phyloP scores from a whole-genome alignment of 2,797 vertebrate species.

The Alauda arvensis region DNA sequence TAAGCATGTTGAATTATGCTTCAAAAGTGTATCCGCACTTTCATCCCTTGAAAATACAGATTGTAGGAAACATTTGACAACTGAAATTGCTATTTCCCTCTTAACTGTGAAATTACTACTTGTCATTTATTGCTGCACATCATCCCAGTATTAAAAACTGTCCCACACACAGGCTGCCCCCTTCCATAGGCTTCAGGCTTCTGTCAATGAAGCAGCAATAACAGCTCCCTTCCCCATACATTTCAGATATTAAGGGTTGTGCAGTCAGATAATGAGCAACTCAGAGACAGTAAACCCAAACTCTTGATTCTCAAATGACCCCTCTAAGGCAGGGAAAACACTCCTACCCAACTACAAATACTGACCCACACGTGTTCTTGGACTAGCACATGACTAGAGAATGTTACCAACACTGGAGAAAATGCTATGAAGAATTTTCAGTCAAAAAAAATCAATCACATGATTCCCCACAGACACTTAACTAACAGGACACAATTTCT shows the following conservation, averaged over 20 bases:
- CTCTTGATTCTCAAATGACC: background rate
- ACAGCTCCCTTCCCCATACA: background rate
- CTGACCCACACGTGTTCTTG: background rate
- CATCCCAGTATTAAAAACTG: background rate
- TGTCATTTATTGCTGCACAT: background rate
- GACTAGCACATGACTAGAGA: background rate
- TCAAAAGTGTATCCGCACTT: background rate
- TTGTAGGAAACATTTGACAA: background rate
- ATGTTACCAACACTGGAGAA: background rate
- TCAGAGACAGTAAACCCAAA: background rate
- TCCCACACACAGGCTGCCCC: background rate
- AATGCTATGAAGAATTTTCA: background rate
- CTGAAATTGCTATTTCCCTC: background rate
- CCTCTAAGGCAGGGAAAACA: background rate
- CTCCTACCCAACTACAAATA: background rate
- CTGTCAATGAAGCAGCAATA: accelerated
- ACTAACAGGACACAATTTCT: background rate
- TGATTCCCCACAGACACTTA: background rate
- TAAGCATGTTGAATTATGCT: background rate
- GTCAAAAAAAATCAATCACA: background rate
- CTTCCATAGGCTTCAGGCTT: background rate
- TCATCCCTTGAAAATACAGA: background rate
- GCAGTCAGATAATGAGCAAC: accelerated
- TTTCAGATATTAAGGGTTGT: background rate
- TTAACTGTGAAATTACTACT: background rate